A percentile compares a stretch with the other conserved stretches of the same genome.
Conservation (phyloP, 2,797 vertebrate genomes). For the Melanotaenia parkinsoni region DNA sequence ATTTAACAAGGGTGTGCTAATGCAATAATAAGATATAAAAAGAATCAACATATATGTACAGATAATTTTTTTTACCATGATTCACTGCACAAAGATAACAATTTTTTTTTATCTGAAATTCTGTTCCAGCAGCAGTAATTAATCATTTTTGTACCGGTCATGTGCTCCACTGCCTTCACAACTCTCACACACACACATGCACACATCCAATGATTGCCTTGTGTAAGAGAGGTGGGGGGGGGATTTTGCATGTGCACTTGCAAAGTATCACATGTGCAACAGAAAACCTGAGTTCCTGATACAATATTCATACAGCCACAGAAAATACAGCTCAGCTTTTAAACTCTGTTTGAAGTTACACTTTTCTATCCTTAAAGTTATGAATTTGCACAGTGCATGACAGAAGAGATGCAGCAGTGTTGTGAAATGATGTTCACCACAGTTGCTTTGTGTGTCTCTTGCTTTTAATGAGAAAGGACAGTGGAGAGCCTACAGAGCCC, state of each 20-base stretch:
- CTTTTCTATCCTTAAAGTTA: background rate
- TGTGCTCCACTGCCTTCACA: constrained; percentile 39
- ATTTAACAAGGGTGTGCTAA: constrained; percentile 29
- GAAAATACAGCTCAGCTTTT: constrained; percentile 10
- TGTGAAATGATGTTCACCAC: constrained; percentile 46
- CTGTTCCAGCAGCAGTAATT: constrained; percentile 48
- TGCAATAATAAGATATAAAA: constrained; percentile 29
- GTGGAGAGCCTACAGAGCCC: constrained; percentile 38
- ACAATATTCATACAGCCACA: constrained; percentile 23
- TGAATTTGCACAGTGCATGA: constrained; percentile 16
- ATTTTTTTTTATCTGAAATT: constrained; percentile 16
- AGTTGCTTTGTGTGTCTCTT: constrained; percentile 63
- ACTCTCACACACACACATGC: constrained; percentile 37
- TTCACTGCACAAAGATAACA: constrained; percentile 1
- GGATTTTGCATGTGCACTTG: constrained; percentile 53
- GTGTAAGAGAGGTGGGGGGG: constrained; percentile 48
- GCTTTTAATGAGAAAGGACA: constrained; percentile 14
- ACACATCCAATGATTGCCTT: constrained; percentile 54
- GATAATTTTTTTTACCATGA: constrained; percentile 11
- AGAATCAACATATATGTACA: constrained; percentile 2
- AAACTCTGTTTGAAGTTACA: constrained; percentile 11
- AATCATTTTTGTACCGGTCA: constrained; percentile 54
- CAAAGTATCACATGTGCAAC: constrained; percentile 58
- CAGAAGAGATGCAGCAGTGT: constrained; percentile 42
- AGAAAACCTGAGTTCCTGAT: constrained; percentile 42